Evolutionary conservation across 2,888 invertebrate species (phyloP).

Genomic region (Brachyptera putata): DNA sequence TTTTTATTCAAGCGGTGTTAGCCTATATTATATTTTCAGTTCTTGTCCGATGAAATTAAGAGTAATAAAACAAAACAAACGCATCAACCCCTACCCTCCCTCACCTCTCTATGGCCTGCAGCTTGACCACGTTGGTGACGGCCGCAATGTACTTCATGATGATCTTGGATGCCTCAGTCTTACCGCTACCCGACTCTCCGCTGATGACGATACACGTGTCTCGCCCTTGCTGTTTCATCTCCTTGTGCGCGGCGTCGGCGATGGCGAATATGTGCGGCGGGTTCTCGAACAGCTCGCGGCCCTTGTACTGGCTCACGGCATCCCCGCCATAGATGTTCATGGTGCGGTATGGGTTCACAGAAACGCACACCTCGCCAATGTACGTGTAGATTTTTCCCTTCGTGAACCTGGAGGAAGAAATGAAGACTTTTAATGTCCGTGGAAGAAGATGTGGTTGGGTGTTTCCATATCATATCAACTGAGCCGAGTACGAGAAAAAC

Average conservation of each 20-base stretch:
- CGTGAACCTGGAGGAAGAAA: constrained; percentile 83
- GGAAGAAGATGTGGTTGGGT: too few relatives aligned
- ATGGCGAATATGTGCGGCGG: constrained; percentile 97
- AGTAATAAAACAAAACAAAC: too few relatives aligned
- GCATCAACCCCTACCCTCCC: too few relatives aligned
- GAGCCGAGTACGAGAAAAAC: too few relatives aligned
- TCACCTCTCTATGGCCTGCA: constrained; percentile 93
- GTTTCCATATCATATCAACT: too few relatives aligned
- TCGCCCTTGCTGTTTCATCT: constrained; percentile 77
- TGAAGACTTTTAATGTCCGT: too few relatives aligned
- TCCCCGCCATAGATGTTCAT: constrained; percentile 88
- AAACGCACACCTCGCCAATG: constrained; percentile 96
- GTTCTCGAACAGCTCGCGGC: constrained; percentile 93
- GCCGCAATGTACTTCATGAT: constrained; percentile 99
- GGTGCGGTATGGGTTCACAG: constrained; percentile 92
- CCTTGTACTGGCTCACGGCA: constrained; percentile 86
- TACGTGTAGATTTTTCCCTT: constrained; percentile 94
- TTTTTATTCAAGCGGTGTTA: too few relatives aligned
- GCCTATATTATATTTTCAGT: too few relatives aligned
- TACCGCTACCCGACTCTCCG: constrained; percentile 97
- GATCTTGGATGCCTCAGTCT: constrained; percentile 98
- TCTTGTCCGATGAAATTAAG: too few relatives aligned
- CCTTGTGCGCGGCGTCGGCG: constrained; percentile 92
- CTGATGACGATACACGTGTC: constrained; percentile 98
- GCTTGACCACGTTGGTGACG: constrained; percentile 86